Evolutionary conservation across 2,888 invertebrate genomes (phyloP), one percentile per base, ranked within the genome.

Genomic region (Rhyacophila evoluta): DNA sequence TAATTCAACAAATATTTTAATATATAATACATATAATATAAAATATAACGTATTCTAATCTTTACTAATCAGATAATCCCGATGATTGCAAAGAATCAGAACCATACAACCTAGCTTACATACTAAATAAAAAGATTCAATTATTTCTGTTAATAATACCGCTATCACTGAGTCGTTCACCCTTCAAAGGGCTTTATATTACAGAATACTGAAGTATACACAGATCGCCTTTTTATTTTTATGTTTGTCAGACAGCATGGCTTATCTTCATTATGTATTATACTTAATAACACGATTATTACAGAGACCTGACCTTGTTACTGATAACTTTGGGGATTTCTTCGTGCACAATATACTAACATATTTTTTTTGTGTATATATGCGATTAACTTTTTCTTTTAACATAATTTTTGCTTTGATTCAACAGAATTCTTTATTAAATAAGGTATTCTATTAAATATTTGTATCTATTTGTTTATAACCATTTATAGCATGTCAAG

Each of bases 241-340:
- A 10, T 55, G 25, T 55, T 55, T 55, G 5, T 55, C 55, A 55
- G 55, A 25, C 55, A 10, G 25, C 10, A 25, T 8, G 8, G 55
- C 55, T 55, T 55, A 55, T 55, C 55, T 55, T 25, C 55, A 55
- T 55, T 55, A 55, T 55, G 19, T 5, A 55, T 15, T 25, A 55
- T 55, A 55, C 55, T 55, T 55, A 55, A 55, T 55, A 55, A 55
- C 55, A 55, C 55, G 55, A 55, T 55, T 55, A 55, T 55, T 15
- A 55, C 5, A 6, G 10, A 55, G 10, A 19, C 55, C 55, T 55
- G 55, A 55, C 25, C 55, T 25, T 55, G 10, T 25, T 55, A 55
- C 55, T 55, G 25, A 55, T 55, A 55, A 25, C 55, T 25, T 55
- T 19, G 19, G 55, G 10, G 55, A 19, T 55, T 55, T 55, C 19